phyloP scores from a whole-genome alignment of 2,797 vertebrate genomes.

The Platalea minor region DNA sequence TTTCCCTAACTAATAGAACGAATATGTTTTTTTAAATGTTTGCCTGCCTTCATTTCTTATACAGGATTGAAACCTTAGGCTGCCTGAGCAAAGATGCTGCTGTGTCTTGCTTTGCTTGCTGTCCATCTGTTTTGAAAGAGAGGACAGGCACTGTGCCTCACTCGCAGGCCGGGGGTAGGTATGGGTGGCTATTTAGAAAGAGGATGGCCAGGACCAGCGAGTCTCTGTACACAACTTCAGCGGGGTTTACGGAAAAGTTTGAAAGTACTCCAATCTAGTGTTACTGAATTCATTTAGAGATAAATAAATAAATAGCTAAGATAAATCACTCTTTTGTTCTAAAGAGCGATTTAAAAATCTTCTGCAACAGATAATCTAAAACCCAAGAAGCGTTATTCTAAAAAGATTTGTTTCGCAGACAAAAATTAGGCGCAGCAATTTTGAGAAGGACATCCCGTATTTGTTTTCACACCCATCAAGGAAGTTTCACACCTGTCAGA shows the following conservation, averaged over 20 bases:
- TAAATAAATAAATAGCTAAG: background rate
- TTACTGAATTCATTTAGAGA: background rate
- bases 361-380: background rate
- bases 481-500: background rate
- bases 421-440: background rate
- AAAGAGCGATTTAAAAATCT: background rate
- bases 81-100: background rate
- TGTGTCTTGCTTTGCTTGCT: background rate
- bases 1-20: background rate
- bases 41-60: background rate
- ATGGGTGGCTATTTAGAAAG: background rate
- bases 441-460: background rate
- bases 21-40: background rate
- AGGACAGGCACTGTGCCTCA: background rate
- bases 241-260: background rate
- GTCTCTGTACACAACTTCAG: background rate
- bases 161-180: background rate
- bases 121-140: background rate
- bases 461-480: background rate
- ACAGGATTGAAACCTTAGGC: background rate
- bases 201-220: background rate
- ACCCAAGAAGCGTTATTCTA: background rate
- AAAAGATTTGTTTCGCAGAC: background rate
- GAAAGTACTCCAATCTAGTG: background rate
- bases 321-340: background rate